phyloP scores from a whole-genome alignment of 1,140 invertebrate species.

The Lordiphosa stackelbergi region DNA sequence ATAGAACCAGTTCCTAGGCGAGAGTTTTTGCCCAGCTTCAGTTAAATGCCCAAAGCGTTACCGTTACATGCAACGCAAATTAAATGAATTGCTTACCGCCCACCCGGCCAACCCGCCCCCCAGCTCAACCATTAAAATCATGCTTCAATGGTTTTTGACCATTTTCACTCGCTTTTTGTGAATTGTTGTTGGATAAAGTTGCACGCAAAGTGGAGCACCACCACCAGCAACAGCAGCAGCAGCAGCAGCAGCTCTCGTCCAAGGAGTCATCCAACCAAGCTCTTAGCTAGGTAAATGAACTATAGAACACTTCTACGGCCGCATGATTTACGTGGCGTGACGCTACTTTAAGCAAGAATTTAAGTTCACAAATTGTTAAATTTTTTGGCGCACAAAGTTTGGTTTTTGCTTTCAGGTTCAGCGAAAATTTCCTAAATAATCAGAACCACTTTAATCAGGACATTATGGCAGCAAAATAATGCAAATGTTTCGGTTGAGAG shows the following conservation, averaged over 20 bases:
- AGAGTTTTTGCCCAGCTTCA: conserved; percentile 14
- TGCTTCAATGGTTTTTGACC: conserved; percentile 73
- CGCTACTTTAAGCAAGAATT: too few species aligned
- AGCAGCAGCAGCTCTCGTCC: conserved; percentile 1
- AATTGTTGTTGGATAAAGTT: conserved; percentile 30
- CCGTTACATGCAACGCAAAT: conserved; percentile 61
- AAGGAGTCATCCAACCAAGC: conserved; percentile 11
- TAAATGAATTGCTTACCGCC: conserved; percentile 69
- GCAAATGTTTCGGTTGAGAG: too few species aligned
- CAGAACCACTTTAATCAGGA: too few species aligned
- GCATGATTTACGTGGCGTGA: too few species aligned
- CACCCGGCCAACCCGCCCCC: conserved; percentile 9
- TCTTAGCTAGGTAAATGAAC: conserved; percentile 65
- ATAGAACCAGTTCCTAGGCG: conserved; percentile 1
- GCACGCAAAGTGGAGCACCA: conserved; percentile 17
- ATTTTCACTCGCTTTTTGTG: conserved; percentile 54
- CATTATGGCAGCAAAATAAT: too few species aligned
- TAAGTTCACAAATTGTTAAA: neutral
- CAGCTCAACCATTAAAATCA: conserved; percentile 59
- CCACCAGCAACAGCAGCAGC: conserved; percentile 29
- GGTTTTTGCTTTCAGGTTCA: too few species aligned
- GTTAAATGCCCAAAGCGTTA: conserved; percentile 23
- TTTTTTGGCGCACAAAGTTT: neutral
- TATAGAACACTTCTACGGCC: conserved; percentile 47
- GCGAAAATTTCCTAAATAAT: too few species aligned